Conservation (phyloP, 2,797 vertebrate genomes). For the Delichon dasypus region DNA sequence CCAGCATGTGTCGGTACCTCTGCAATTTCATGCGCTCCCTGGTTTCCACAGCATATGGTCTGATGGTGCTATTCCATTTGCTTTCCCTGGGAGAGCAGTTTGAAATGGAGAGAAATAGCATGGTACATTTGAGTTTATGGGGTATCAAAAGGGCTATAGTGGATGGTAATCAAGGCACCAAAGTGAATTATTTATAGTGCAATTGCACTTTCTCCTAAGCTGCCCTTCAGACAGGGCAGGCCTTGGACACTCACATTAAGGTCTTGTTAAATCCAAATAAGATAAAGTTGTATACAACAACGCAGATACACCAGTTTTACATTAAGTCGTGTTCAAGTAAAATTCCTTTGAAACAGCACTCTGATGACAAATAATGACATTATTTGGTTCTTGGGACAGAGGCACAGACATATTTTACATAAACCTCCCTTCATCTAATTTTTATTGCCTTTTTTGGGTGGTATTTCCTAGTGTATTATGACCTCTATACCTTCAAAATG, state of each 20-base stretch:
- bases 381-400: background rate
- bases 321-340: background rate
- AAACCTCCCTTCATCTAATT: background rate
- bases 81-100: slow-evolving; percentile 61
- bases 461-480: background rate
- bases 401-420: background rate
- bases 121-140: slow-evolving; percentile 73
- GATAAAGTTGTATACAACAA: background rate
- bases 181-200: slow-evolving; percentile 63
- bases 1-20: background rate
- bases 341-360: background rate
- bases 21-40: slow-evolving; percentile 29
- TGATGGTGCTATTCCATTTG: slow-evolving; percentile 59
- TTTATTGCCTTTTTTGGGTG: background rate
- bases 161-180: slow-evolving; percentile 44
- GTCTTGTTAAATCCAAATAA: slow-evolving; percentile 42
- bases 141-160: slow-evolving; percentile 66
- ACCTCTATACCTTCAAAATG: background rate
- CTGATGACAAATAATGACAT: background rate
- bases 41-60: slow-evolving; percentile 67
- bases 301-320: background rate
- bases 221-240: slow-evolving; percentile 20
- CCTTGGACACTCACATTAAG: slow-evolving; percentile 7
- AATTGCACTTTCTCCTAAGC: slow-evolving; percentile 42
- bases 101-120: slow-evolving; percentile 61